Evolutionary conservation across 2,797 vertebrate species (phyloP).

Genomic region (Anabacerthia variegaticeps): DNA sequence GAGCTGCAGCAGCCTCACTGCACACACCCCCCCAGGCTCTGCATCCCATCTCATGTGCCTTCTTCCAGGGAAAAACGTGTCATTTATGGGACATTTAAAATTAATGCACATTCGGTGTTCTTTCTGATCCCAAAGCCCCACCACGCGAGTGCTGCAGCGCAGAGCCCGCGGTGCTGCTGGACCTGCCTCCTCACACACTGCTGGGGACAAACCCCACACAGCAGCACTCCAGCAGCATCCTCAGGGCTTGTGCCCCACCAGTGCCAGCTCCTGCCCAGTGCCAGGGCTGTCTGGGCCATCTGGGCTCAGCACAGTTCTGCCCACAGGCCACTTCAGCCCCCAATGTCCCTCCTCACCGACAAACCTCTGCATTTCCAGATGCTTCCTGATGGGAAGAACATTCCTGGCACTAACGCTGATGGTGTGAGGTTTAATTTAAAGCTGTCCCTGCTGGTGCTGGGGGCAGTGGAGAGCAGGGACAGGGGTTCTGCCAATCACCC

Average conservation of each 20-base stretch:
- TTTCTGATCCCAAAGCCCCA: background rate
- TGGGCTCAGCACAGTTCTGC: background rate
- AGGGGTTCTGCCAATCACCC: background rate
- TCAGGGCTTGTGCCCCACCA: fast-evolving
- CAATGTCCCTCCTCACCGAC: fast-evolving
- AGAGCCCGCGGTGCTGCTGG: fast-evolving
- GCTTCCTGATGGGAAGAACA: background rate
- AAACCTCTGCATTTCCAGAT: background rate
- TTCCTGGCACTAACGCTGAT: background rate
- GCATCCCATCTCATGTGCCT: background rate
- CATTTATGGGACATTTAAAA: background rate
- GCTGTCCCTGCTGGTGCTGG: background rate
- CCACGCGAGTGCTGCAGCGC: fast-evolving
- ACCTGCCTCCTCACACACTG: background rate
- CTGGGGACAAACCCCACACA: background rate
- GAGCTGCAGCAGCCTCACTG: background rate
- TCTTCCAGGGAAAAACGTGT: background rate
- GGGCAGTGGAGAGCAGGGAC: fast-evolving
- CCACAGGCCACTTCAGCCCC: fast-evolving
- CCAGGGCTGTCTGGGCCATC: background rate
- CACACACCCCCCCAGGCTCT: background rate
- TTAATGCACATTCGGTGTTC: background rate
- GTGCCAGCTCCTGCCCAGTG: background rate
- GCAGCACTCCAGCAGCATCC: background rate
- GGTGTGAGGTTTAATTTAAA: background rate